Base-by-base conservation (phyloP, 2,113 vertebrate genomes). In the Takifugu flavidus region DNA sequence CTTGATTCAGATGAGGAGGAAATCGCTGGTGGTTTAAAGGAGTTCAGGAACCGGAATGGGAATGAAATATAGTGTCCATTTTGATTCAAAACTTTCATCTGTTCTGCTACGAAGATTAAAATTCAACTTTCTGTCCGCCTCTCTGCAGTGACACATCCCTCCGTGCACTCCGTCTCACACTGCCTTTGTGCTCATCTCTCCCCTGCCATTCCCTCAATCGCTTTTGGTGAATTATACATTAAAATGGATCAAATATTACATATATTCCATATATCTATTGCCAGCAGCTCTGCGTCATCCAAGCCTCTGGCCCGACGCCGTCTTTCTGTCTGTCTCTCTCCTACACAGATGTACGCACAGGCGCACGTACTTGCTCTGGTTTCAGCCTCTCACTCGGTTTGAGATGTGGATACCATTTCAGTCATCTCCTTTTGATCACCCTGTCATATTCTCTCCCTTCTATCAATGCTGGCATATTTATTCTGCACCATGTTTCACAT, bases 221-320 rank as follows among this genome's bases (percentile, higher is more conserved):
- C 27, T 57, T 72, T 75, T 65, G 65, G 72, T 89, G 82, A 88
- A 89, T 89, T 84, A 87, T 82, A 80, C 82, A 89, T 88, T 78
- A 74, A 84, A 81, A 80, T 7, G 60, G 61, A 56, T 75, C 74
- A 65, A 10, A 39, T 39, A 39, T 39, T 39, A 63, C 73, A 75
- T 80, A 54, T 63, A 73, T 62, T 85, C 75, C 72, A 80, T 65
- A 67, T 60, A 71, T 70, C 73, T 62, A 62, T 56, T 79, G 72
- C 77, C 75, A 82, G 67, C 49, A 80, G 66, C 68, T 59, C 74
- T 77, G 81, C 74, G 70, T 84, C 80, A 90, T 62, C 62, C 75
- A 72, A 70, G 70, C 69, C 34, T 39, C 8, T 31, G 29, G 29
- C 29, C 29, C 29, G 29, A 31, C 29, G 29, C 72, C 74, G 55